Base-by-base conservation (phyloP, 1,140 invertebrate species). In the Drosophila nigrodunni region DNA sequence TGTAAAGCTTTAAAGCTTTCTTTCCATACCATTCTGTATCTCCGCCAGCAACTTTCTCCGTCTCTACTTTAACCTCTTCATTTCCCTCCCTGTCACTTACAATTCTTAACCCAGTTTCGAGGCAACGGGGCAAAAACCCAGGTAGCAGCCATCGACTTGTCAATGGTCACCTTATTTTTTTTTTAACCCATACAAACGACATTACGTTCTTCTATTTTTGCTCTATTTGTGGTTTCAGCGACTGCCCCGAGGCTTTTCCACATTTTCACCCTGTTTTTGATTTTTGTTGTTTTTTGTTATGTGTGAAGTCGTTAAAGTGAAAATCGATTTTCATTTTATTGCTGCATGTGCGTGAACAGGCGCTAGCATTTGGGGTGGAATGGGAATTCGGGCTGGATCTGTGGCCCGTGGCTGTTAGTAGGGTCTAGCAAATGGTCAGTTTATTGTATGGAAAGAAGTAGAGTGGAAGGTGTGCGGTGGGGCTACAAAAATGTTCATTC, bases 251-350 rank as follows among this genome's bases (percentile, higher is more conserved):
- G 80, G 70, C 74, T 76, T 85, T 65, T 79, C 66, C 58, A 65
- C 67, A 67, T 83, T 61, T 79, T 76, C 61, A 64, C 49, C 49
- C 61, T 55, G 50, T 74, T 86, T 74, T 46, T 58, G 10, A 18
- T 46, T 59, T 41, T 49, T 44, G 43, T 39, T 60, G 18, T 47
- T 52, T 67, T 73, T 52, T 79, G 57, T 66, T 77, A 86, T 79
- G 82, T 88, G 82, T 86, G 82, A 86, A 86, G 88, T 88, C 88
- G 75, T 82, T 90, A 90, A 90, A 90, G 78, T 90, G 80, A 88
- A 90, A 91, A 90, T 80, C 78, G 78, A 80, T 80, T 90, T 91
- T 82, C 75, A 88, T 74, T 91, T 85, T 89, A 89, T 85, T 80
- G 78, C 78, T 79, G 49, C 80, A 79, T 78, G 77, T 82, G 74